Evolutionary conservation across 2,888 invertebrate genomes (phyloP).

Genomic region (Busseola fusca): DNA sequence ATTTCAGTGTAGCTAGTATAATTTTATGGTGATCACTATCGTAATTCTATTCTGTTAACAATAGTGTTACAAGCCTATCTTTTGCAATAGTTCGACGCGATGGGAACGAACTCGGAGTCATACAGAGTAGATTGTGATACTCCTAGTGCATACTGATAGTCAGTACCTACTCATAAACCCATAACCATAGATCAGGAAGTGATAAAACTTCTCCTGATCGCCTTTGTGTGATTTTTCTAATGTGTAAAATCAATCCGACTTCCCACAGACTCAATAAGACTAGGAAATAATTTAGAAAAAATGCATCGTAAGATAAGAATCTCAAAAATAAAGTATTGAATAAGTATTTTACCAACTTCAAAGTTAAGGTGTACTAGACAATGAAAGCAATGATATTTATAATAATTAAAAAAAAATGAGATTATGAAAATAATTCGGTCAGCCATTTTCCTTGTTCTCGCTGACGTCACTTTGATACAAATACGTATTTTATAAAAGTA

Average conservation of each 20-base stretch:
- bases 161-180: constrained; percentile 65
- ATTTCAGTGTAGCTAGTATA: constrained; percentile 29
- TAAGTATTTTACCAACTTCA: constrained; percentile 88
- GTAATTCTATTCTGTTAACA: constrained; percentile 47
- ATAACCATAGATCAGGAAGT: constrained; percentile 45
- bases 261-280: constrained; percentile 81
- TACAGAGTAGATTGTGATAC: constrained; percentile 87
- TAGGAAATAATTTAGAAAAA: constrained; percentile 83
- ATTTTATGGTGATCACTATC: constrained; percentile 34
- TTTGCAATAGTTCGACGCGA: constrained; percentile 66
- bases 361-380: constrained; percentile 83
- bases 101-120: constrained; percentile 78
- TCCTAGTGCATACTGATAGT: constrained; percentile 82
- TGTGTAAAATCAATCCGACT: constrained; percentile 74
- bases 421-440: constrained; percentile 79
- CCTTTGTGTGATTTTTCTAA: constrained; percentile 59
- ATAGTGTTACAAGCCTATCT: constrained; percentile 50
- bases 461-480: constrained; percentile 88
- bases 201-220: constrained; percentile 61
- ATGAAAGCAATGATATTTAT: constrained; percentile 88
- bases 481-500: constrained; percentile 87
- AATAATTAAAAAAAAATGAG: constrained; percentile 71
- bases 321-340: constrained; percentile 86
- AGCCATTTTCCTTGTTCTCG: constrained; percentile 84
- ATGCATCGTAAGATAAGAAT: constrained; percentile 87